These are phyloP conservation scores for Dicyrtoma fusca DNA, from an alignment of 2,888 invertebrate species.

Conservation along the genomic window DNA sequence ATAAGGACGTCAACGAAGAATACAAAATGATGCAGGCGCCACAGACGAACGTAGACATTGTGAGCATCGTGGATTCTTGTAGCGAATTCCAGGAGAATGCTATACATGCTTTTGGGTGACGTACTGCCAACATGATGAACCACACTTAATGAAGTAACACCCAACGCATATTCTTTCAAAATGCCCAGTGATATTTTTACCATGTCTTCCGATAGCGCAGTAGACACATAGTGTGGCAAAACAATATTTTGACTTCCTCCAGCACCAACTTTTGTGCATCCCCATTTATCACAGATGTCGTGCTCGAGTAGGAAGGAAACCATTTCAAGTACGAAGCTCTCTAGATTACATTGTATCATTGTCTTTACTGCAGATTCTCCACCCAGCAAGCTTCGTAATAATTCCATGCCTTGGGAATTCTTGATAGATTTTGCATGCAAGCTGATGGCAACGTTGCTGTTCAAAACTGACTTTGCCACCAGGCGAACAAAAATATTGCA, in stretches of 20 bases:
- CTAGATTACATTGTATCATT: background rate
- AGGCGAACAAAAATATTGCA: conserved; percentile 48
- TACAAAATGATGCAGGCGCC: conserved; percentile 52
- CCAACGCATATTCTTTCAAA: background rate
- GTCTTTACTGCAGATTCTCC: background rate
- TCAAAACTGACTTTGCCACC: conserved; percentile 31
- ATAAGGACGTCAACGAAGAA: conserved; percentile 47
- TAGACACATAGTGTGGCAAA: too few species aligned
- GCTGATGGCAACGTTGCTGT: background rate
- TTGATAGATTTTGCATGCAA: background rate
- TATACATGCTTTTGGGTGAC: conserved; percentile 37
- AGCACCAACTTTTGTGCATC: background rate
- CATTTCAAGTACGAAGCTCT: background rate
- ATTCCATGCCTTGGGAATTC: background rate
- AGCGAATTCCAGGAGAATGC: conserved; percentile 42
- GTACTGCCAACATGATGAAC: background rate
- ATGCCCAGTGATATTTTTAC: too few species aligned
- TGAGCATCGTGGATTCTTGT: conserved; percentile 48
- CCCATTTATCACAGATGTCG: background rate
- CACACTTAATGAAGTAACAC: background rate
- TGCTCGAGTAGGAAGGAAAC: background rate
- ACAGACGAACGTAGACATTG: conserved; percentile 31
- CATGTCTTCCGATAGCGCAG: too few species aligned
- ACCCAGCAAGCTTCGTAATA: background rate
- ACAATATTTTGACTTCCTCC: too few species aligned